These are phyloP conservation scores for Lepidostoma basale DNA, from an alignment of 1,140 invertebrate species.

Conservation along the genomic window DNA sequence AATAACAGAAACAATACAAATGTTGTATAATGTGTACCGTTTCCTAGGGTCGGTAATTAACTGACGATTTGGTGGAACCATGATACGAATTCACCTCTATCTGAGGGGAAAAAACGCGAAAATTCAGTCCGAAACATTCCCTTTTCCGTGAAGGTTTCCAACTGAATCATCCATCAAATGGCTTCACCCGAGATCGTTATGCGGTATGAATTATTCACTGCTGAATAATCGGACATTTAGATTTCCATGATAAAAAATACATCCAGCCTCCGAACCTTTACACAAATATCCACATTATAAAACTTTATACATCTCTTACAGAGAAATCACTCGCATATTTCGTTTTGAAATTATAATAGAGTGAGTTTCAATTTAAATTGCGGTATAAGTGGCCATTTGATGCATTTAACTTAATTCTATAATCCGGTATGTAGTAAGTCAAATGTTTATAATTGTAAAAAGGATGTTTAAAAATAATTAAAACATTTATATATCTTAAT, in stretches of 20 bases:
- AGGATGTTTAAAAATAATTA: too few relatives aligned
- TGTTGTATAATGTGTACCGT: neutral
- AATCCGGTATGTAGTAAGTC: too few relatives aligned
- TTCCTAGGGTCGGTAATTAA: neutral
- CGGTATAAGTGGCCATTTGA: too few relatives aligned
- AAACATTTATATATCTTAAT: too few relatives aligned
- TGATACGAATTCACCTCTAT: too few relatives aligned
- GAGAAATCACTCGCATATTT: too few relatives aligned
- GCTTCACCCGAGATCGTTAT: neutral
- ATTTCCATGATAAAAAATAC: slow-evolving; percentile 3
- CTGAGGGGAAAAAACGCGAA: neutral
- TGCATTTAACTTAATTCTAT: too few relatives aligned
- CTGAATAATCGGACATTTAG: slow-evolving; percentile 8
- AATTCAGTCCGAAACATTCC: neutral
- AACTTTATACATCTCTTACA: too few relatives aligned
- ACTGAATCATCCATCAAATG: neutral
- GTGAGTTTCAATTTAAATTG: too few relatives aligned
- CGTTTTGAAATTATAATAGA: neutral
- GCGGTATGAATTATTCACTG: slow-evolving; percentile 9
- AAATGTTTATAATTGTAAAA: too few relatives aligned
- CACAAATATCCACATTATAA: too few relatives aligned
- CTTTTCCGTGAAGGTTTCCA: neutral
- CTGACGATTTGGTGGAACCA: neutral
- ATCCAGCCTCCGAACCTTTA: too few relatives aligned
- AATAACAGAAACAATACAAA: neutral